A percentile compares a stretch with the other conserved stretches of the same genome.
phyloP scores from a whole-genome alignment of 2,888 invertebrate species.

The Apoderus coryli region DNA sequence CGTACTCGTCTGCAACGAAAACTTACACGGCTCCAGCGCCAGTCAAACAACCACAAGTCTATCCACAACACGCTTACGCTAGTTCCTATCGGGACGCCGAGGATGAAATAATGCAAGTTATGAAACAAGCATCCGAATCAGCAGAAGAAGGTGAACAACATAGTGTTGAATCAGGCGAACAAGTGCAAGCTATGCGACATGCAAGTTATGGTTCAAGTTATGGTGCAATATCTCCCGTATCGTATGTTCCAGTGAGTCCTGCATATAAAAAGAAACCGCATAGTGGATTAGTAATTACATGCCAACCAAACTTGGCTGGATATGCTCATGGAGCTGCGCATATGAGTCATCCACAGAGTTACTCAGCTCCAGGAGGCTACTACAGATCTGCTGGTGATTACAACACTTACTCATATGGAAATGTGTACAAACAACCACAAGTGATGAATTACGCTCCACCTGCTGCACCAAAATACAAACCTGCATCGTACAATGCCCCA shows the following conservation, averaged over 20 bases:
- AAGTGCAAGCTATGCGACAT: constrained; percentile 9
- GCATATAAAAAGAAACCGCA: constrained; percentile 18
- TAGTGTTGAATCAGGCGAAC: too few species aligned
- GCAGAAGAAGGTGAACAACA: constrained; percentile 10
- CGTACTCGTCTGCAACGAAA: constrained; percentile 14
- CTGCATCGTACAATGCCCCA: too few species aligned
- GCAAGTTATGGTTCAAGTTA: constrained; percentile 8
- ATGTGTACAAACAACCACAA: too few species aligned
- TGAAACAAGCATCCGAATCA: too few species aligned
- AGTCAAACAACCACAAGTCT: too few species aligned
- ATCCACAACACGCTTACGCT: constrained; percentile 9
- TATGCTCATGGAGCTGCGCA: constrained; percentile 23
- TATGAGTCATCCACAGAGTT: not conserved
- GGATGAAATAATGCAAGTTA: too few species aligned
- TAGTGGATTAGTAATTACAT: constrained; percentile 31
- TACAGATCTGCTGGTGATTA: too few species aligned
- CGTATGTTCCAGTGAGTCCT: constrained; percentile 5
- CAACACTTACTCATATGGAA: too few species aligned
- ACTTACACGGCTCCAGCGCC: constrained; percentile 13
- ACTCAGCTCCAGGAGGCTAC: too few species aligned
- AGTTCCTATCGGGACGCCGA: constrained; percentile 15
- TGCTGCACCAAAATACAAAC: too few species aligned
- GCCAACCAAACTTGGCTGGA: constrained; percentile 31
- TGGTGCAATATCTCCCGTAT: constrained; percentile 9
- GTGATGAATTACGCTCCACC: too few species aligned